These are phyloP conservation scores for Adoxophyes honmai DNA, from an alignment of 1,140 invertebrate genomes.

Conservation along the genomic window DNA sequence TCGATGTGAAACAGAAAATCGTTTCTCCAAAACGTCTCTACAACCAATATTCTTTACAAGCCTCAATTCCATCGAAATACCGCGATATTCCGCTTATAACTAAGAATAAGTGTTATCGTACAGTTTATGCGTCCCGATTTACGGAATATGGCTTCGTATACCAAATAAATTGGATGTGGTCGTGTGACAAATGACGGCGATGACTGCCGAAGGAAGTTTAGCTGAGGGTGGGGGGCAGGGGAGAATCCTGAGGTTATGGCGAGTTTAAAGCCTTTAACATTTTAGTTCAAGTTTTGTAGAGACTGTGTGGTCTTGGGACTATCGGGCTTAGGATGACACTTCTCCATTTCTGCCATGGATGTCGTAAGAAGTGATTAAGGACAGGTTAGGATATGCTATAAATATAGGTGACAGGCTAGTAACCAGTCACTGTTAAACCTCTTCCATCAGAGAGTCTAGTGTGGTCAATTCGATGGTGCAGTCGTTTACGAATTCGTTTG, in stretches of 20 bases:
- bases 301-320: background rate
- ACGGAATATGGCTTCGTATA: slow-evolving; percentile 20
- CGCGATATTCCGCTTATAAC: background rate
- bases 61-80: too few species aligned
- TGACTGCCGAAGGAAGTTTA: background rate
- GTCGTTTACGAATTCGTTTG: too few species aligned
- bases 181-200: slow-evolving; percentile 13
- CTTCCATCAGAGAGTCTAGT: too few species aligned
- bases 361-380: too few species aligned
- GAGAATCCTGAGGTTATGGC: background rate
- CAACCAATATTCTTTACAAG: too few species aligned
- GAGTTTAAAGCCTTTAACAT: background rate
- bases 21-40: too few species aligned
- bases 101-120: background rate
- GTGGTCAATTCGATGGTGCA: too few species aligned
- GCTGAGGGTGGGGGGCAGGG: background rate
- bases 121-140: slow-evolving; percentile 7
- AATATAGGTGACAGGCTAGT: too few species aligned
- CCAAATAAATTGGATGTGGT: slow-evolving; percentile 22
- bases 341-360: background rate
- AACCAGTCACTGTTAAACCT: too few species aligned
- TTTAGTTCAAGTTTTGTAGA: background rate
- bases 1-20: too few species aligned
- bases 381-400: background rate
- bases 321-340: background rate